Percentiles rank a stretch among this genome's conserved stretches.
These are phyloP conservation scores for Sorex araneus DNA, from an alignment of 2,113 vertebrate species.

Conservation along the genomic window DNA sequence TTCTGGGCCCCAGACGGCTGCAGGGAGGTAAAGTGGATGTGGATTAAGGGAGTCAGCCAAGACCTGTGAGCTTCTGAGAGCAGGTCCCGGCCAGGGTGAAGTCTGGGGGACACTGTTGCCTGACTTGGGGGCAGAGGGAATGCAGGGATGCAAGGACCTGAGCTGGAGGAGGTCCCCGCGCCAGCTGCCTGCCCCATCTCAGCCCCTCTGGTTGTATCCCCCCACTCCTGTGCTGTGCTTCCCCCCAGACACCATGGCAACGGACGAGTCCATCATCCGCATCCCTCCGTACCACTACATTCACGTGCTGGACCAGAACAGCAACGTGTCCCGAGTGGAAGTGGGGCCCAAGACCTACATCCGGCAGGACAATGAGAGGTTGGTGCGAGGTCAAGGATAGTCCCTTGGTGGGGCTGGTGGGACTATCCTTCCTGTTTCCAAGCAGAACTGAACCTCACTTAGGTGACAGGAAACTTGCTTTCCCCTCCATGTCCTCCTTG, in stretches of 20 bases:
- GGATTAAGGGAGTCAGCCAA: not conserved
- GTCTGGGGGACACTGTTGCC: not conserved
- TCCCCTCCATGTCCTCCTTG: not conserved
- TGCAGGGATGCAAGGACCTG: not conserved
- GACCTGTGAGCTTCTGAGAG: not conserved
- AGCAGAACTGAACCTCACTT: not conserved
- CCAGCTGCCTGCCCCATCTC: not conserved
- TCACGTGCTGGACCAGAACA: slow-evolving; percentile 96
- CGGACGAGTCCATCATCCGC: slow-evolving; percentile 92
- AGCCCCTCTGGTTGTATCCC: not conserved
- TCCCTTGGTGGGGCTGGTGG: not conserved
- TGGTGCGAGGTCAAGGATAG: not conserved
- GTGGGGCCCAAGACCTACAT: slow-evolving; percentile 95
- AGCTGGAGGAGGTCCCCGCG: not conserved
- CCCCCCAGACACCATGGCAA: slow-evolving; percentile 50
- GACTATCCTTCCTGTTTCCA: accelerated
- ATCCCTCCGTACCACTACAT: slow-evolving; percentile 95
- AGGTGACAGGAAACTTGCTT: not conserved
- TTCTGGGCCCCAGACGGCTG: not conserved
- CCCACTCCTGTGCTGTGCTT: not conserved
- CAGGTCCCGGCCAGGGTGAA: not conserved
- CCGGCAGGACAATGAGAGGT: slow-evolving; percentile 96
- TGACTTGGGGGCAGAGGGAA: not conserved
- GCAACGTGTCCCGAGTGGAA: slow-evolving; percentile 94
- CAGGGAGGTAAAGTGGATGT: not conserved